Evolutionary conservation across 1,140 invertebrate genomes (phyloP).

Genomic region (Macrotrachela quadricornifera): DNA sequence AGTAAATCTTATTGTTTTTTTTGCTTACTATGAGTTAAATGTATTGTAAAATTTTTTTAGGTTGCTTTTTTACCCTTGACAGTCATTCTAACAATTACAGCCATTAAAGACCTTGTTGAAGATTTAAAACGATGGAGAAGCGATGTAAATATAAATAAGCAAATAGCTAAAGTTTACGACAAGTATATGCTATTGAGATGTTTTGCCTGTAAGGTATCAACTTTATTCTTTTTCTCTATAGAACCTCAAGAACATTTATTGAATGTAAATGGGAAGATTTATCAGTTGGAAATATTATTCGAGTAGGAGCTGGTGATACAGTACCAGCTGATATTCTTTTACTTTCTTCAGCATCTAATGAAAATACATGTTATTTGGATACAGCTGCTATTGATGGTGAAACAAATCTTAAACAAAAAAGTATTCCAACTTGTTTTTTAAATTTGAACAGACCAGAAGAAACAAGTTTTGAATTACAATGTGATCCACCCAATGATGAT

Average conservation of each 20-base stretch:
- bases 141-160: slow-evolving; percentile 78
- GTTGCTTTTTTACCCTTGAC: too few relatives aligned
- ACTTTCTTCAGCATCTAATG: too few relatives aligned
- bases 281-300: too few relatives aligned
- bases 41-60: too few relatives aligned
- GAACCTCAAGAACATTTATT: too few relatives aligned
- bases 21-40: too few relatives aligned
- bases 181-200: slow-evolving; percentile 41
- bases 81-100: slow-evolving; percentile 78
- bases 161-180: slow-evolving; percentile 65
- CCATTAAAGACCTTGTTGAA: slow-evolving; percentile 86
- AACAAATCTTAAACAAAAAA: slow-evolving; percentile 91
- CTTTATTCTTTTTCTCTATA: neutral
- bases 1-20: too few relatives aligned
- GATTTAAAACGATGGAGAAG: slow-evolving; percentile 65
- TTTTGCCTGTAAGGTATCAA: too few relatives aligned
- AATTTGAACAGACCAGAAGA: neutral
- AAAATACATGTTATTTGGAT: slow-evolving; percentile 65
- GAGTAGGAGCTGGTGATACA: too few relatives aligned
- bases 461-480: slow-evolving; percentile 46
- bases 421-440: slow-evolving; percentile 13
- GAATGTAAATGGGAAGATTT: too few relatives aligned
- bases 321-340: too few relatives aligned
- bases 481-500: slow-evolving; percentile 79
- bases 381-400: slow-evolving; percentile 98